Evolutionary conservation across 1,140 invertebrate genomes (phyloP).

Genomic region (Sipha flava): DNA sequence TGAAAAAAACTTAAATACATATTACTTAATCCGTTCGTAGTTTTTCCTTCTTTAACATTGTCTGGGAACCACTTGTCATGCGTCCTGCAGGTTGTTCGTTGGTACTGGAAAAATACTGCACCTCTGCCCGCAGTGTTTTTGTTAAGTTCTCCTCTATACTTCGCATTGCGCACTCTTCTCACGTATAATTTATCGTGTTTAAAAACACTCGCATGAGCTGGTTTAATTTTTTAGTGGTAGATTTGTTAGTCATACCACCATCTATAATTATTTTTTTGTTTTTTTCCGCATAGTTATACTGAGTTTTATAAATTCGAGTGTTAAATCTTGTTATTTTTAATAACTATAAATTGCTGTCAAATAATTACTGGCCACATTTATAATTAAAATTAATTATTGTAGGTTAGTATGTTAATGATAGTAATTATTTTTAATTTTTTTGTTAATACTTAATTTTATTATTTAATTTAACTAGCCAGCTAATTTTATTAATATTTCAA

Average conservation of each 20-base stretch:
- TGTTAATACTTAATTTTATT: too few species aligned
- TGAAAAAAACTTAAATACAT: neutral
- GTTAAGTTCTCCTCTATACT: neutral
- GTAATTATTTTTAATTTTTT: too few species aligned
- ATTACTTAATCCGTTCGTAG: neutral
- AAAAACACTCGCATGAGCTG: neutral
- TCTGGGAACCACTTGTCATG: constrained; percentile 2
- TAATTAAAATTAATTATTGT: too few species aligned
- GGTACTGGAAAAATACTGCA: neutral
- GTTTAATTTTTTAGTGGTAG: neutral
- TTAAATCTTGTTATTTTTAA: too few species aligned
- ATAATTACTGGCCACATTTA: too few species aligned
- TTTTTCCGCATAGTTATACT: too few species aligned
- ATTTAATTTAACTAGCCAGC: too few species aligned
- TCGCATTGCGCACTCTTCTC: neutral
- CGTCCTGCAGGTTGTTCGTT: neutral
- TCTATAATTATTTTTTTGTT: neutral
- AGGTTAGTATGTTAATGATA: too few species aligned
- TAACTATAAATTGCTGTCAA: too few species aligned
- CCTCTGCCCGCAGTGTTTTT: neutral
- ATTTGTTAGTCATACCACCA: neutral
- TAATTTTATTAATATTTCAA: too few species aligned
- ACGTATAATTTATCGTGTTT: neutral
- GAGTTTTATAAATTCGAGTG: too few species aligned
- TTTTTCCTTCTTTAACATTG: neutral